These are phyloP conservation scores for Chionomys nivalis DNA, from an alignment of 2,113 vertebrate species.

Conservation along the genomic window DNA sequence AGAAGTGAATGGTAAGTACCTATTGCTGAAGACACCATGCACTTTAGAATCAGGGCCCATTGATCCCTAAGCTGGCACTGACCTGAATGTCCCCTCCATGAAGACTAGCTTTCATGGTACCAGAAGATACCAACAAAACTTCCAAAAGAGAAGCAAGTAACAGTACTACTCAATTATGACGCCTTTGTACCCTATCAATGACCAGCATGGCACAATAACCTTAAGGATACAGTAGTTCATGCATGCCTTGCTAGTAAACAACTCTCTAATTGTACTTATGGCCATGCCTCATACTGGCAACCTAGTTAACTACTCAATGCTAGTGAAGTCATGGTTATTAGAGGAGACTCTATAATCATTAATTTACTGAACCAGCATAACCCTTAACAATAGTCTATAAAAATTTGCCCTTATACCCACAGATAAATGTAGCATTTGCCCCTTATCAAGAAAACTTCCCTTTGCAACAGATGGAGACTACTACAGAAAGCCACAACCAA, in stretches of 20 bases:
- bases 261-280: background rate
- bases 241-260: background rate
- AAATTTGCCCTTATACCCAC: background rate
- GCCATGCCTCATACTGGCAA: background rate
- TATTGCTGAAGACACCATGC: background rate
- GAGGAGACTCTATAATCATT: background rate
- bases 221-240: background rate
- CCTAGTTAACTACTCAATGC: background rate
- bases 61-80: no score
- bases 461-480: background rate
- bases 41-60: background rate
- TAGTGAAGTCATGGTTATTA: background rate
- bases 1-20: background rate
- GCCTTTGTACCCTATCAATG: background rate
- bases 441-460: background rate
- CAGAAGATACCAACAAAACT: background rate
- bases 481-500: background rate
- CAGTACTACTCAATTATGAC: background rate
- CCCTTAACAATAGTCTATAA: background rate
- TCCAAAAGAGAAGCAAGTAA: background rate
- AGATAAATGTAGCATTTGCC: background rate
- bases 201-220: background rate
- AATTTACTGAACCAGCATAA: background rate
- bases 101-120: background rate
- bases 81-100: no score